Conservation (phyloP, 2,888 invertebrate species). For the Anthophora plumipes region DNA sequence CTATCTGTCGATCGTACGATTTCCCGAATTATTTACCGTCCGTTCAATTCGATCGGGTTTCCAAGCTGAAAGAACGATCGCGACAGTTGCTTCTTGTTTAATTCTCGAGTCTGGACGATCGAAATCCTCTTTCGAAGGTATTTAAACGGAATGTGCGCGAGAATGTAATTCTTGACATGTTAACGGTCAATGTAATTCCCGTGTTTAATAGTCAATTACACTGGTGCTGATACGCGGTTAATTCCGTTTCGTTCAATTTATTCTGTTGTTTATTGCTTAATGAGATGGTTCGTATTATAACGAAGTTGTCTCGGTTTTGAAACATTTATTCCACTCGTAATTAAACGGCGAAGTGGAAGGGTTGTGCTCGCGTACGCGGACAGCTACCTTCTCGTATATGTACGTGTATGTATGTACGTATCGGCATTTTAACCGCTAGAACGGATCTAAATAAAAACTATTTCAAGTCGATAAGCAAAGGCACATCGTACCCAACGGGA, state of each 20-base stretch:
- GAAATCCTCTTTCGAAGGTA: neutral
- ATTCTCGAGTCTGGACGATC: too few relatives aligned
- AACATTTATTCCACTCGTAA: constrained; percentile 14
- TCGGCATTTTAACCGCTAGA: too few relatives aligned
- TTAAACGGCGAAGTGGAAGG: neutral
- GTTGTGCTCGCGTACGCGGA: neutral
- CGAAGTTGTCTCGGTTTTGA: constrained; percentile 29
- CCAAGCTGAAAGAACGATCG: too few relatives aligned
- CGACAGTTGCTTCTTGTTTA: too few relatives aligned
- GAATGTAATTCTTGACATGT: constrained; percentile 1
- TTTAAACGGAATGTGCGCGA: neutral
- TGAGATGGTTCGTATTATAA: constrained; percentile 21
- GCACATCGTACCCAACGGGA: too few relatives aligned
- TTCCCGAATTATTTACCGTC: neutral
- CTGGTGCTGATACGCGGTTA: constrained; percentile 17
- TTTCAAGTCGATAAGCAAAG: neutral
- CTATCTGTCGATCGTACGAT: neutral
- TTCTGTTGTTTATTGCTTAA: constrained; percentile 26
- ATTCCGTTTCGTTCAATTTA: constrained; percentile 30
- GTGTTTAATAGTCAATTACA: constrained; percentile 38
- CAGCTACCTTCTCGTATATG: neutral
- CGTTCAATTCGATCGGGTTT: too few relatives aligned
- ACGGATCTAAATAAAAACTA: neutral
- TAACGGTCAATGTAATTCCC: constrained; percentile 29
- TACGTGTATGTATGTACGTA: too few relatives aligned